These are phyloP conservation scores for Chloromyia formosa DNA, from an alignment of 2,888 invertebrate species.

Conservation along the genomic window DNA sequence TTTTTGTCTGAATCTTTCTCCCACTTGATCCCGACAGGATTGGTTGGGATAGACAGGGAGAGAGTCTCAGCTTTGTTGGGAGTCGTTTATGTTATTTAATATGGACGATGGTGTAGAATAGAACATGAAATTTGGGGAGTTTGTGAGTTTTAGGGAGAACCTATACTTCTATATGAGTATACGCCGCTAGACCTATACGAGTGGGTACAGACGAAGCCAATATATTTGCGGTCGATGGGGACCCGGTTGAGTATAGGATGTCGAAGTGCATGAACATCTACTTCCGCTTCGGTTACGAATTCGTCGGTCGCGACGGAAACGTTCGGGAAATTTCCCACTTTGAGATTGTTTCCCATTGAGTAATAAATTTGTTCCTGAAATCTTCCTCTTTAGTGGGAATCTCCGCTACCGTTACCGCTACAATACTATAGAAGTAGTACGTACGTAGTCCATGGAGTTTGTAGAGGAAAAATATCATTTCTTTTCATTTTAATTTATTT, in stretches of 20 bases:
- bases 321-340: conserved; percentile 53
- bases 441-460: conserved; percentile 12
- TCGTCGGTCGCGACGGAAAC: conserved; percentile 52
- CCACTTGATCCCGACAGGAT: conserved; percentile 7
- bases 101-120: conserved; percentile 5
- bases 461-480: conserved; percentile 37
- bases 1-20: background rate
- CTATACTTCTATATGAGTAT: background rate
- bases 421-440: background rate
- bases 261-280: conserved; percentile 50
- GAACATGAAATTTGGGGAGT: background rate
- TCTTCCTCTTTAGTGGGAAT: conserved; percentile 43
- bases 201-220: conserved; percentile 38
- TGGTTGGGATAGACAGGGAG: conserved; percentile 1
- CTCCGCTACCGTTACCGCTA: conserved; percentile 26
- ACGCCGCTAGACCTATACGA: too few relatives aligned
- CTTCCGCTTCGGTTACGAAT: conserved; percentile 53
- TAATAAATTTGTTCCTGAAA: conserved; percentile 51
- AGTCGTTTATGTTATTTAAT: conserved; percentile 16
- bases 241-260: conserved; percentile 45
- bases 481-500: conserved; percentile 40
- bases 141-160: too few relatives aligned
- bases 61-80: background rate
- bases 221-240: conserved; percentile 46
- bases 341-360: conserved; percentile 52